Percentiles rank a stretch among this genome's conserved stretches.
Conservation (phyloP, 2,797 vertebrate species). For the Apogon talboti region DNA sequence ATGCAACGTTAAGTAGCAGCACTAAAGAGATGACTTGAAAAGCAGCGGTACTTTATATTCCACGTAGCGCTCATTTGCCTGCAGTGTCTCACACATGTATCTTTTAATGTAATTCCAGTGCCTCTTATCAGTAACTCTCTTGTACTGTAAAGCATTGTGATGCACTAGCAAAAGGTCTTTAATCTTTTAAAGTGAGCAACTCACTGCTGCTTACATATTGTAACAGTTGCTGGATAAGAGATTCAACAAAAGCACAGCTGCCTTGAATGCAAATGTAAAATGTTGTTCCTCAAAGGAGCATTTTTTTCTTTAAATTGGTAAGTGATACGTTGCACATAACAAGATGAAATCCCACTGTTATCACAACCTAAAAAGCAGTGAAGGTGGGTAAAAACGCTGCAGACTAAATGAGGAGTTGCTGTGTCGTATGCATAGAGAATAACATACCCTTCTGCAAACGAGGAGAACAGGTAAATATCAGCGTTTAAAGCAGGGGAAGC, state of each 20-base stretch:
- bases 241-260: background rate
- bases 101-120: conserved; percentile 10
- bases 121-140: conserved; percentile 15
- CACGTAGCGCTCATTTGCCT: conserved; percentile 24
- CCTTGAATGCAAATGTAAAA: conserved; percentile 9
- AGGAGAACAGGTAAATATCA: background rate
- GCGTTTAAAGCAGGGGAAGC: background rate
- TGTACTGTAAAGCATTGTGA: background rate
- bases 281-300: background rate
- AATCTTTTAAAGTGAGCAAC: conserved; percentile 16
- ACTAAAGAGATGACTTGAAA: conserved; percentile 1
- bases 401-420: no score
- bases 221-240: conserved; percentile 6
- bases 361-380: background rate
- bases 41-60: conserved; percentile 33
- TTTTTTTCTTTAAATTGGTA: background rate
- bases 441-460: no score
- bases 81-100: conserved; percentile 9
- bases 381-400: no score
- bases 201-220: conserved; percentile 1
- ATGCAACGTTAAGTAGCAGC: background rate
- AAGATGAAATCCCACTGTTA: conserved; percentile 8
- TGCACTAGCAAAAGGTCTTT: conserved; percentile 9
- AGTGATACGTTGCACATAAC: background rate
- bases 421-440: no score